Base-by-base conservation (phyloP, 2,888 invertebrate species). In the Eurois occulta region DNA sequence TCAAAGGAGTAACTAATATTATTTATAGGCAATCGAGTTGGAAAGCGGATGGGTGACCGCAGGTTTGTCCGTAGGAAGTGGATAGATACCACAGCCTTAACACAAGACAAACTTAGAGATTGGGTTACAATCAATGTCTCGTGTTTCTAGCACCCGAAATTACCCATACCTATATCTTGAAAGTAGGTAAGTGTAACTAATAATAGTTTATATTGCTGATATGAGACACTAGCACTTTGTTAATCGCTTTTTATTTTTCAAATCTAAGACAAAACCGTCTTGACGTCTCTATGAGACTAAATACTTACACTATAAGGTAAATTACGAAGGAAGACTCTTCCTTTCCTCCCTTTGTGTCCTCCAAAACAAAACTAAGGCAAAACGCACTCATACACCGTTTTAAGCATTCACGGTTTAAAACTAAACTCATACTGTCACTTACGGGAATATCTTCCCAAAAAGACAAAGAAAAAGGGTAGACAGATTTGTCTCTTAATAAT, bases 41-140 rank as follows among this genome's bases (percentile, higher is more conserved):
- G 2, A 13, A 5, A n/a, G 41, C 32, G n/a, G 32, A 72, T 72
- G 24, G 1, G 18, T 72, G 32, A 55, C 77, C 43, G 35, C 52
- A 55, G 48, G 13, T 18, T 77, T 24, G 28, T 76, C 24, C 7
- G 28, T 38, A 18, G 55, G 46, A 77, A 32, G 35, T 46, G 65
- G 24, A 38, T 28, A 43, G 35, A 55, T 28, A 77, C 52, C 43
- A 8, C 76, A 75, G 18, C 6, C 0, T 7, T 2, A 48, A 24
- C 28, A 32, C 21, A 32, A 21, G 18, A 64, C 28, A 21, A 24
- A 48, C 18, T 24, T 28, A 38, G 13, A 28, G 35, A 46, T 77
- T 5, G 46, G 6, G 46, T 77, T 46, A 77, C 55, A 77, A 48
- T 18, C 1, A 24, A 16, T 41, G 21, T 66, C 5, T 77, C 43